Percentiles rank a stretch among this genome's conserved stretches.
Evolutionary conservation across 2,888 invertebrate species (phyloP).

Genomic region (Erebia aethiops): DNA sequence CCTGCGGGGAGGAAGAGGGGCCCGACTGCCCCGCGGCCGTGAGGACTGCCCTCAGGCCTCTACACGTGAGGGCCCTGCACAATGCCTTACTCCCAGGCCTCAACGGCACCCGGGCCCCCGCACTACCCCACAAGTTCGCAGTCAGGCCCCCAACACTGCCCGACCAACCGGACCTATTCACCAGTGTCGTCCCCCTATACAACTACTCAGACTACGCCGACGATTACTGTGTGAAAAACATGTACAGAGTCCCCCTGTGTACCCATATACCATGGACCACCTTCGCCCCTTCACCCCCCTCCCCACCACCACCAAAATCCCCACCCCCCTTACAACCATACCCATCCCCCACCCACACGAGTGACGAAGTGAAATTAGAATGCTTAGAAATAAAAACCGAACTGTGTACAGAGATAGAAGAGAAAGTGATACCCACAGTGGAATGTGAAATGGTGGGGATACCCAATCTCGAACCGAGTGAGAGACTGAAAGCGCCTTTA

Average conservation of each 20-base stretch:
- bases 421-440: conserved; percentile 31
- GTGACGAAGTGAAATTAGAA: conserved; percentile 4
- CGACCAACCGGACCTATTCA: conserved; percentile 63
- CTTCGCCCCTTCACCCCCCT: conserved; percentile 70
- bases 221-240: conserved; percentile 73
- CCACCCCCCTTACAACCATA: conserved; percentile 66
- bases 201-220: conserved; percentile 78
- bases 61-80: conserved; percentile 80
- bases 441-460: conserved; percentile 50
- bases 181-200: conserved; percentile 72
- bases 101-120: conserved; percentile 82
- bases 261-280: conserved; percentile 63
- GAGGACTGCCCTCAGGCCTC: conserved; percentile 67
- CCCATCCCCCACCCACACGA: conserved; percentile 50
- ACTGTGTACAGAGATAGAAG: conserved; percentile 37
- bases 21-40: conserved; percentile 66
- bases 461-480: conserved; percentile 59
- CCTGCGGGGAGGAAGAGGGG: conserved; percentile 52
- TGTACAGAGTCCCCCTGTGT: conserved; percentile 65
- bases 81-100: conserved; percentile 81
- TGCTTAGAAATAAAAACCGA: conserved; percentile 27
- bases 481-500: conserved; percentile 65
- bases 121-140: conserved; percentile 65
- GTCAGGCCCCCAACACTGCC: conserved; percentile 61
- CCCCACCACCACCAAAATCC: conserved; percentile 61